Evolutionary conservation across 1,140 invertebrate genomes (phyloP).

Genomic region (Anagrus nilaparvatae): DNA sequence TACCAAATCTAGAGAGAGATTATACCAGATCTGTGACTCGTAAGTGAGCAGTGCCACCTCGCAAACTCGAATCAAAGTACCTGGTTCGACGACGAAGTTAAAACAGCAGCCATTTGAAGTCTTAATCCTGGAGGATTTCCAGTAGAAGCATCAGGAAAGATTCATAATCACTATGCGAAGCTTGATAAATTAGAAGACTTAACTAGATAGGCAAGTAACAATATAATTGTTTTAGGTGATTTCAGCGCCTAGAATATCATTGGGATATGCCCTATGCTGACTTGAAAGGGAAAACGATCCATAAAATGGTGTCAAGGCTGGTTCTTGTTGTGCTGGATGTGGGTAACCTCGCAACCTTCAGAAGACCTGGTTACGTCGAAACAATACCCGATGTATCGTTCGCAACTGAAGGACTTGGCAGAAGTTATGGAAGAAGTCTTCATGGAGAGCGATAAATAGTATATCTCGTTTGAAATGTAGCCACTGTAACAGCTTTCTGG

Average conservation of each 20-base stretch:
- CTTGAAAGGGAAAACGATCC: conserved; percentile 13
- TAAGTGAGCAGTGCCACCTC: too few species aligned
- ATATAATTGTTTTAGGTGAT: conserved; percentile 22
- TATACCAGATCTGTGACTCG: too few species aligned
- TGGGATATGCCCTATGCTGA: conserved; percentile 18
- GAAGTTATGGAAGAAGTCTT: conserved; percentile 9
- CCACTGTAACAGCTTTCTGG: too few species aligned
- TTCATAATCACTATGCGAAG: too few species aligned
- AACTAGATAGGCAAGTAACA: conserved; percentile 3
- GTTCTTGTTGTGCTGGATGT: conserved; percentile 19
- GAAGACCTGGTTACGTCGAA: conserved; percentile 18
- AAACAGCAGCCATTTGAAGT: too few species aligned
- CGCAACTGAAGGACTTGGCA: not conserved
- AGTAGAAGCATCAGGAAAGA: too few species aligned
- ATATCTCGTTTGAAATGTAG: conserved; percentile 7
- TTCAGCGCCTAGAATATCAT: conserved; percentile 20
- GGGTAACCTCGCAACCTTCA: conserved; percentile 19
- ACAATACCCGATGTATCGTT: conserved; percentile 24
- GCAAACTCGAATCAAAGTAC: too few species aligned
- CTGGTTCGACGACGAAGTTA: too few species aligned
- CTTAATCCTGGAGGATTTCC: too few species aligned
- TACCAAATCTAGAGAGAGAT: too few species aligned
- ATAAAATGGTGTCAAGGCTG: conserved; percentile 11
- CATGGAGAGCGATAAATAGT: conserved; percentile 11
- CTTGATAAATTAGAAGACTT: not conserved